These are phyloP conservation scores for Knipowitschia caucasica DNA, from an alignment of 2,797 vertebrate genomes.

Conservation along the genomic window DNA sequence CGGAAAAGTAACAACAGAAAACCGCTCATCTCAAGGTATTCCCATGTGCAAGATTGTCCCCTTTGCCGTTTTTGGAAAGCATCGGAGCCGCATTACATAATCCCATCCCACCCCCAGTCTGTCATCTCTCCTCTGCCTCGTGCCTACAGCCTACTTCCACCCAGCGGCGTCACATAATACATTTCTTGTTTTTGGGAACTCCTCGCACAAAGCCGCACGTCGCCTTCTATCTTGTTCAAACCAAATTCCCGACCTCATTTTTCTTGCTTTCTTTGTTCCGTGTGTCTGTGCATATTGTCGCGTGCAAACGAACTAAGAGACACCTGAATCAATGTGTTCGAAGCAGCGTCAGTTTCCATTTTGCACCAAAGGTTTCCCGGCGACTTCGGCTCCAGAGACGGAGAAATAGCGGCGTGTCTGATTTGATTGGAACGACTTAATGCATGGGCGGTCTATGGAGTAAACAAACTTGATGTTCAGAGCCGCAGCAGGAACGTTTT, in stretches of 20 bases:
- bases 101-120: slow-evolving; percentile 5
- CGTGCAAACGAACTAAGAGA: slow-evolving; percentile 40
- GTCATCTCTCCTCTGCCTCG: slow-evolving; percentile 27
- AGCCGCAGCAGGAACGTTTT: too few relatives aligned
- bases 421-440: too few relatives aligned
- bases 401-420: slow-evolving; percentile 4
- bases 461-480: too few relatives aligned
- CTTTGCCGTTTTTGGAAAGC: slow-evolving; percentile 22
- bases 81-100: slow-evolving; percentile 42
- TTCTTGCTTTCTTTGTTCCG: slow-evolving; percentile 16
- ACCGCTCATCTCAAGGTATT: not conserved
- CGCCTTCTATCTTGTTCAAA: slow-evolving; percentile 48
- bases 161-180: slow-evolving; percentile 33
- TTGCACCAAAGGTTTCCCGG: slow-evolving; percentile 55
- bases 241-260: slow-evolving; percentile 39
- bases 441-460: too few relatives aligned
- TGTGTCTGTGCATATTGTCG: slow-evolving; percentile 41
- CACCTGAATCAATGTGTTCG: slow-evolving; percentile 55
- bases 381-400: slow-evolving; percentile 21
- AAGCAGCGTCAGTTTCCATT: slow-evolving; percentile 35
- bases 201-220: slow-evolving; percentile 33
- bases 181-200: slow-evolving; percentile 10
- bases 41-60: not conserved
- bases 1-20: not conserved
- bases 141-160: slow-evolving; percentile 46